Evolutionary conservation across 2,888 invertebrate genomes (phyloP).

Genomic region (Sabellastarte sp.): DNA sequence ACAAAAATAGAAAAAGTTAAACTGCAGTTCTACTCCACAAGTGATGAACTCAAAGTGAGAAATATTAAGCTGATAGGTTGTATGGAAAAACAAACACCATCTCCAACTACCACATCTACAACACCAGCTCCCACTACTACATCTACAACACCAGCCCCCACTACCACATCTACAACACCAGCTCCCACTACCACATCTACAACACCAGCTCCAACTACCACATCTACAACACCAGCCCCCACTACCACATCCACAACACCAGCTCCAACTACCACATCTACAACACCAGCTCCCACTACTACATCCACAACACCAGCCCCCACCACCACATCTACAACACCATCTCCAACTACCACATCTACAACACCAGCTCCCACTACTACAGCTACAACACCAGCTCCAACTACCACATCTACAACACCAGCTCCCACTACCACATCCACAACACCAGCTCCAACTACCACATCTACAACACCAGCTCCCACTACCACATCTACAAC

Average conservation of each 20-base stretch:
- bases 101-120: not conserved
- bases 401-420: constrained; percentile 3
- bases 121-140: constrained; percentile 1
- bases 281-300: not conserved
- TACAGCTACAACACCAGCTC: constrained; percentile 3
- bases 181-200: not conserved
- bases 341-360: not conserved
- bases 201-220: not conserved
- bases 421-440: constrained; percentile 1
- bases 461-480: not conserved
- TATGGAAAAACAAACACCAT: no score
- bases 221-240: constrained; percentile 1
- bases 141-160: constrained; percentile 1
- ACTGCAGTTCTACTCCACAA: no score
- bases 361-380: constrained; percentile 4
- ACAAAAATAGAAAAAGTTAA: no score
- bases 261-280: not conserved
- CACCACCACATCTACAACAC: constrained; percentile 5
- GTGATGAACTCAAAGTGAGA: no score
- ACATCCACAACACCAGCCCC: constrained; percentile 2
- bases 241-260: not conserved
- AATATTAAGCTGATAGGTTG: no score
- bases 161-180: not conserved
- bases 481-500: not conserved
- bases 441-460: constrained; percentile 2